Evolutionary conservation across 1,140 invertebrate species (phyloP), one percentile per base, ranked within the genome.

Genomic region (Pantala flavescens): DNA sequence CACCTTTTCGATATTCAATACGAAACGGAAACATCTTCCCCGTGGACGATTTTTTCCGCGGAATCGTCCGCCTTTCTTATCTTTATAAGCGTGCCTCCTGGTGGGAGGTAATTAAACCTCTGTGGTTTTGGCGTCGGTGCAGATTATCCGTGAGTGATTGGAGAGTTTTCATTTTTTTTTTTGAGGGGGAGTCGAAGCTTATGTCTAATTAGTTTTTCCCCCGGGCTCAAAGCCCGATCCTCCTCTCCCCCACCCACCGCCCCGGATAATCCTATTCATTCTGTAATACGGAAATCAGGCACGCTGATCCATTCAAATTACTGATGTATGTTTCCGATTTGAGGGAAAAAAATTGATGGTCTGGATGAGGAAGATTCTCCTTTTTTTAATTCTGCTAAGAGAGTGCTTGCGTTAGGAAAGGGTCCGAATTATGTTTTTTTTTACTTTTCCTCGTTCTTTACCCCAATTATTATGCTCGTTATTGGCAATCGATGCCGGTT

Each of bases 291-390:
- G 49, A 63, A 63, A 63, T 63, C 49, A 63, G 49, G n/a, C n/a
- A 19, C 49, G 49, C 49, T 63, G 49, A 63, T 63, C 49, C 49
- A 63, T 63, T 63, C 49, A 63, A 63, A 63, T 63, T 63, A 63
- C 16, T 63, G n/a, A 63, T 63, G 49, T 63, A 63, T 63, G 49
- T 63, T 63, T 63, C 49, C 49, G 49, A 63, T 63, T 21, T 63
- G 12, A 63, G n/a, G n/a, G 12, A n/a, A n/a, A 36, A 36, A 36
- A 36, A 36, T 36, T 36, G 28, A 36, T 36, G 28, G 28, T 9
- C 28, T 2, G 28, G 28, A 36, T 36, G 9, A 36, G 28, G 28
- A 9, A 36, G 28, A 36, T 36, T 9, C 9, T 36, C 28, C 9
- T 36, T 36, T 36, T 36, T 36, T 36, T 36, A 36, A 36, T 36